Percentiles rank a stretch among this genome's conserved stretches.
These are phyloP conservation scores for Paramormyrops hopkinsi DNA, from an alignment of 2,797 vertebrate genomes.

Conservation along the genomic window DNA sequence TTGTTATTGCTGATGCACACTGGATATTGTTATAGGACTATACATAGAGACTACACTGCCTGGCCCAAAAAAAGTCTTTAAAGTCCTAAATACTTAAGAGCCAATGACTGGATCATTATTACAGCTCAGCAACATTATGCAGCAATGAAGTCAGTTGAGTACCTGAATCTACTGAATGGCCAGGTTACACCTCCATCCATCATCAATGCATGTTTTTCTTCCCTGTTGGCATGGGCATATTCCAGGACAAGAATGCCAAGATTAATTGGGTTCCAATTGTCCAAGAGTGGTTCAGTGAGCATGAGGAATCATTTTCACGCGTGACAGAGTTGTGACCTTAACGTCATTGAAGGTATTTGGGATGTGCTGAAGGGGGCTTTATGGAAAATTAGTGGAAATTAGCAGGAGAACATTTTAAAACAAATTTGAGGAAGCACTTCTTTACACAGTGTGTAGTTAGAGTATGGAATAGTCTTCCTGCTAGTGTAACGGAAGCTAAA, in stretches of 20 bases:
- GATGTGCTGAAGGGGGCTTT: not conserved
- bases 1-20: not conserved
- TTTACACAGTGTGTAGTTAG: too few species aligned
- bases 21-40: not conserved
- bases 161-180: not conserved
- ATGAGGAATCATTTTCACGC: too few species aligned
- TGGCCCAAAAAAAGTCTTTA: not conserved
- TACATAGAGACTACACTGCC: not conserved
- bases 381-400: too few species aligned
- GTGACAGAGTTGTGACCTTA: not conserved
- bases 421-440: too few species aligned
- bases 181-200: not conserved
- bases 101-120: not conserved
- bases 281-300: not conserved
- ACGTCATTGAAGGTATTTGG: not conserved
- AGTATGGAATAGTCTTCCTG: too few species aligned
- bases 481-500: too few species aligned
- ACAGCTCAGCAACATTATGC: not conserved
- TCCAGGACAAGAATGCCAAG: not conserved
- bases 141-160: not conserved
- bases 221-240: not conserved
- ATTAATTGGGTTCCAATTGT: not conserved
- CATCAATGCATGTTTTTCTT: not conserved
- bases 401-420: too few species aligned
- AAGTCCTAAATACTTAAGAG: not conserved